phyloP scores from a whole-genome alignment of 2,113 vertebrate genomes.

The Tupaia chinensis region DNA sequence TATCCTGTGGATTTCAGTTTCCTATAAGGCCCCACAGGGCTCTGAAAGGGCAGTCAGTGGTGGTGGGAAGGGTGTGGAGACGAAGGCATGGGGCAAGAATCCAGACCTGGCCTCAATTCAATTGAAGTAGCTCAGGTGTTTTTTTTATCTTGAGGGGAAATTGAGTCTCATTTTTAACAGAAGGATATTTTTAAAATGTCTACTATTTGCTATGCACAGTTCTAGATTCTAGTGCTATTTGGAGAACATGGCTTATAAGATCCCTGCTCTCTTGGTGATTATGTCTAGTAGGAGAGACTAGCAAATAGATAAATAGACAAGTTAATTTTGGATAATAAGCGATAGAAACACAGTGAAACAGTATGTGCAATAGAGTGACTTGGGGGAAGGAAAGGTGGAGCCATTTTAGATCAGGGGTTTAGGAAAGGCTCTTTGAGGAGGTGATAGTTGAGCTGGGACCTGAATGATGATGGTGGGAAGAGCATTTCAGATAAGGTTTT shows the following conservation, averaged over 20 bases:
- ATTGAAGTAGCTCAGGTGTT: background rate
- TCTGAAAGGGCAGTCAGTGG: background rate
- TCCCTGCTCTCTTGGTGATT: background rate
- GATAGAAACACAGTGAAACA: too few relatives aligned
- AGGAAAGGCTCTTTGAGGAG: background rate
- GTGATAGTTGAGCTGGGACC: background rate
- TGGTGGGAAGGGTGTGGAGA: background rate
- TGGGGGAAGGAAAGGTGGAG: background rate
- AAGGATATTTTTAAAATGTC: background rate
- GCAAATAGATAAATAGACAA: background rate
- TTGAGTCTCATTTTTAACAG: constrained; percentile 21
- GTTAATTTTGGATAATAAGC: background rate
- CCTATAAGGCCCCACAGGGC: background rate
- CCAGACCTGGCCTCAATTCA: background rate
- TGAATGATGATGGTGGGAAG: background rate
- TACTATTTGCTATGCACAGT: background rate
- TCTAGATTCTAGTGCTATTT: background rate
- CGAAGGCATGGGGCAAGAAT: background rate
- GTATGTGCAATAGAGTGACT: background rate
- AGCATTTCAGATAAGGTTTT: constrained; percentile 51
- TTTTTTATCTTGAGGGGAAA: background rate
- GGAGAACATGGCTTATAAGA: background rate
- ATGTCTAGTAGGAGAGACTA: background rate
- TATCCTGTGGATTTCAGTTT: background rate
- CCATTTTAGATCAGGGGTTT: background rate